Conservation (phyloP, 1,140 invertebrate species). For the Asobara japonica region DNA sequence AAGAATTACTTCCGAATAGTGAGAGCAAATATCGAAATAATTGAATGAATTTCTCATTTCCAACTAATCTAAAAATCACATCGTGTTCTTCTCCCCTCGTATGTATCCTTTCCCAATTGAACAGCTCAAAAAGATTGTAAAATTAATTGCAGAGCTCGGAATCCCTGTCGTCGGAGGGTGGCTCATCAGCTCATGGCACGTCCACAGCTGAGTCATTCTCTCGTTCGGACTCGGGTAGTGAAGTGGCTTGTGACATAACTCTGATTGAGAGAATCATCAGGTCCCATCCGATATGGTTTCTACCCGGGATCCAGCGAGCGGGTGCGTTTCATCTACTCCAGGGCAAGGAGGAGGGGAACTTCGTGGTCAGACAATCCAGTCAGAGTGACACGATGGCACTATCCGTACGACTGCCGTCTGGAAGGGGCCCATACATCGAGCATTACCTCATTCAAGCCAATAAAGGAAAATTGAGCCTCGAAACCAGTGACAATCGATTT, state of each 20-base stretch:
- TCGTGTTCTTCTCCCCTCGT: not conserved
- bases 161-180: constrained; percentile 60
- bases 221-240: constrained; percentile 58
- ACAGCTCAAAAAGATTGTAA: constrained; percentile 4
- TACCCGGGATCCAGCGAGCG: constrained; percentile 91
- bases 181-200: constrained; percentile 44
- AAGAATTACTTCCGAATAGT: not conserved
- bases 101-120: not conserved
- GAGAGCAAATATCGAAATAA: too few species aligned
- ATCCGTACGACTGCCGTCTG: constrained; percentile 86
- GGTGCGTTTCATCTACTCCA: constrained; percentile 93
- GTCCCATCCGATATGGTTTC: constrained; percentile 94
- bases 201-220: constrained; percentile 57
- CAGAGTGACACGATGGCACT: constrained; percentile 93
- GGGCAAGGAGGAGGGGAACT: constrained; percentile 92
- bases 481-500: constrained; percentile 93
- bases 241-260: constrained; percentile 79
- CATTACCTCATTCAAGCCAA: constrained; percentile 94
- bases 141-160: constrained; percentile 57
- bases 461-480: constrained; percentile 82
- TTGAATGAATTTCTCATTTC: too few species aligned
- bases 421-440: constrained; percentile 90
- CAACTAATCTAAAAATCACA: too few species aligned
- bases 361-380: constrained; percentile 93
- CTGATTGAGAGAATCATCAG: constrained; percentile 87